A percentile compares a stretch with the other conserved stretches of the same genome.
Conservation (phyloP, 1,140 invertebrate species). For the Ladona fulva region DNA sequence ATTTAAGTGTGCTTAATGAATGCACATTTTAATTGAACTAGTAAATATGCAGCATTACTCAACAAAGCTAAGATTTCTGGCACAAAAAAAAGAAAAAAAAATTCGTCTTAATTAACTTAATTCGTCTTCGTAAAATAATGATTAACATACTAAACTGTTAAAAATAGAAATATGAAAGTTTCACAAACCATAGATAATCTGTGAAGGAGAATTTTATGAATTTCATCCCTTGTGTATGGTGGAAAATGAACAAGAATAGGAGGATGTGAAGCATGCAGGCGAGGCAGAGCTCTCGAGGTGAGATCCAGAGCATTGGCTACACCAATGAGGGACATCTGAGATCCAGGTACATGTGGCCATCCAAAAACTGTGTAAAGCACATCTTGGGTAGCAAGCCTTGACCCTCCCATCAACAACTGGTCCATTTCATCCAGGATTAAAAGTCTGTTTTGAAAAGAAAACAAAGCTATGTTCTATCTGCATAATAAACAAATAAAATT, state of each 20-base stretch:
- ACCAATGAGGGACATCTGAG: constrained; percentile 75
- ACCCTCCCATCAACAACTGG: constrained; percentile 49
- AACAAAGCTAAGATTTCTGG: no score
- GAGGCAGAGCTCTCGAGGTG: constrained; percentile 80
- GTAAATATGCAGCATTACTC: no score
- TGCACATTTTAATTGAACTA: no score
- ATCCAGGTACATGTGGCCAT: constrained; percentile 66
- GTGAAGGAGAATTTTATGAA: constrained; percentile 72
- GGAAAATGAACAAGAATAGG: constrained; percentile 77
- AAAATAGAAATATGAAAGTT: no score
- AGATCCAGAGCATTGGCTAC: constrained; percentile 95
- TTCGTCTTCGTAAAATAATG: no score
- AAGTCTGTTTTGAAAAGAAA: constrained; percentile 48
- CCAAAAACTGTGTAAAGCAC: constrained; percentile 90
- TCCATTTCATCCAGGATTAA: constrained; percentile 96
- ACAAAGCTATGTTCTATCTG: constrained; percentile 12
- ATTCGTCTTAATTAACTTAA: no score
- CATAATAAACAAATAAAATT: no score
- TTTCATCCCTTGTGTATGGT: constrained; percentile 86
- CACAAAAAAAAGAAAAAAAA: no score
- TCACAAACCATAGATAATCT: constrained; percentile 54
- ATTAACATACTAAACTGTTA: no score
- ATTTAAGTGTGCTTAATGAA: no score
- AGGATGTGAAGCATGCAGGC: constrained; percentile 61
- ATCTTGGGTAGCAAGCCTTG: constrained; percentile 54